Evolutionary conservation across 2,888 invertebrate species (phyloP), one percentile per base, ranked within the genome.

Genomic region (Ormyrus labotus): DNA sequence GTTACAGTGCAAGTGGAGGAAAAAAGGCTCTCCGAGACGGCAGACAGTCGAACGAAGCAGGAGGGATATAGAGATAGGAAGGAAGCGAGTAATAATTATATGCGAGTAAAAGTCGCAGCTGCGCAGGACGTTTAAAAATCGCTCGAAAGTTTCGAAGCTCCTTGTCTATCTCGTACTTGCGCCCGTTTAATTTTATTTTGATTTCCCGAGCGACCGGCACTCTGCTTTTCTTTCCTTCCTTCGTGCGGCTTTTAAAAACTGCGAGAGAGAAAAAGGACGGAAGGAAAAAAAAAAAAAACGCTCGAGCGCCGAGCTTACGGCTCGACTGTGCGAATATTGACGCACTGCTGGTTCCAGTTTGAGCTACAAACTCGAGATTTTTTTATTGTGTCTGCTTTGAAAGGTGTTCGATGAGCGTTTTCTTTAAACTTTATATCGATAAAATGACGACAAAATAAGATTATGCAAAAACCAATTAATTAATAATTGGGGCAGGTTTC

Each of bases 121-220:
- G 50, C 50, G n/a, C 8, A 4, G 58, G 48, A 67, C 65, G 47
- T 58, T 67, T 74, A 74, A 65, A 67, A 45, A 58, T 74, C 65
- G 58, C 13, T 74, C 34, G 34, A 64, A 13, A 51, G 8, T 51
- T 13, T 72, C 19, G 19, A 7, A 11, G 47, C 6, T 69, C 48
- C 11, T 8, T 19, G 10, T 48, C 45, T 7, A 3, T 58, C 10
- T 58, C 69, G 6, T 51, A 13, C 47, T 9, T 5, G 11, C 10
- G 19, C n/a, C 51, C 60, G 19, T 71, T 71, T 61, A 71, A 71
- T 60, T 71, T 71, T 61, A 71, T 71, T 60, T 71, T 61, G 60
- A 71, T 71, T 61, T 71, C 50, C 70, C 47, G 7, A 13, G 50
- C 71, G 61, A n/a, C 50, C 53, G 48, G n/a, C 67, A 5, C 34